These are phyloP conservation scores for Phaonia tiefii DNA, from an alignment of 2,888 invertebrate genomes.

Conservation along the genomic window DNA sequence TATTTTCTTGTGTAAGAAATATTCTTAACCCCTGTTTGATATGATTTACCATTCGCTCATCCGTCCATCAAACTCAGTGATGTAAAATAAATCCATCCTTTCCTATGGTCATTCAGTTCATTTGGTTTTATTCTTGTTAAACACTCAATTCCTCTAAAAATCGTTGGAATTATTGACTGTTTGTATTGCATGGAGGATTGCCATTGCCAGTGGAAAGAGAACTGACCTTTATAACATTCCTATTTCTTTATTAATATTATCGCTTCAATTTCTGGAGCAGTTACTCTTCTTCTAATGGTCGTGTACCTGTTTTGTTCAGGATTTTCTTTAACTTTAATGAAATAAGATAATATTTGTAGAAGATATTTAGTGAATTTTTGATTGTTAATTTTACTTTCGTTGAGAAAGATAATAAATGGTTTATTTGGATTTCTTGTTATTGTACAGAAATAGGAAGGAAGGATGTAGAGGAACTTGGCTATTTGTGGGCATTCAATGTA, in stretches of 20 bases:
- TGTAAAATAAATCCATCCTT: background rate
- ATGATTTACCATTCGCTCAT: slow-evolving; percentile 39
- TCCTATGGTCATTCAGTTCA: slow-evolving; percentile 8
- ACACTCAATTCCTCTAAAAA: slow-evolving; percentile 7
- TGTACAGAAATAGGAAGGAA: background rate
- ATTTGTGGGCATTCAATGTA: background rate
- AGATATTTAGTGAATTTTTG: background rate
- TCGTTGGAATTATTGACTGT: background rate
- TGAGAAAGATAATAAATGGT: background rate
- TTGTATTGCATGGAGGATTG: background rate
- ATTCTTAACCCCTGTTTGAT: slow-evolving; percentile 55
- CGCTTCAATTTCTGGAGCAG: slow-evolving; percentile 33
- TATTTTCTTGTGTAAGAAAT: slow-evolving; percentile 10
- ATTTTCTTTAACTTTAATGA: background rate
- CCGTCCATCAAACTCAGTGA: background rate
- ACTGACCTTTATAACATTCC: slow-evolving; percentile 21
- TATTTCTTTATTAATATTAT: slow-evolving; percentile 13
- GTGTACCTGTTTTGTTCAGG: slow-evolving; percentile 4
- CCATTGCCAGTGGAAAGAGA: no score
- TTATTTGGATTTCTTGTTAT: background rate
- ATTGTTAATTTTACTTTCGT: background rate
- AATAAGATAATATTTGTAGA: slow-evolving; percentile 22
- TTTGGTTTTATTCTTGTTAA: background rate
- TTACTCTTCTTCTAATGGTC: slow-evolving; percentile 7
- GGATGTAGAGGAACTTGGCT: slow-evolving; percentile 23